These are phyloP conservation scores for Chrysolina oricalcia DNA, from an alignment of 2,888 invertebrate genomes.

Conservation along the genomic window DNA sequence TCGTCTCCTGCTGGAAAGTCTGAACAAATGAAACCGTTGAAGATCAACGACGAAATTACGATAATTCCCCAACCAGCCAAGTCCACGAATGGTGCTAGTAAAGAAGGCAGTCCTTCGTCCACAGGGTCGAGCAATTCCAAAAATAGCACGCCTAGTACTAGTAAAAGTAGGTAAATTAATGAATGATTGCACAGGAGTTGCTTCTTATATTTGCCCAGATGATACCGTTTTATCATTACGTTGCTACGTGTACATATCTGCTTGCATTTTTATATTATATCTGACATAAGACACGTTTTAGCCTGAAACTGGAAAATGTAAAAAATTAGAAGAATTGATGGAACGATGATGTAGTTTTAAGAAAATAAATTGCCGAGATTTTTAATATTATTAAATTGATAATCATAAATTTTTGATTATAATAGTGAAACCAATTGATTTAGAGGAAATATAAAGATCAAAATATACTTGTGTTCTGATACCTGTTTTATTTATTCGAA, in stretches of 20 bases:
- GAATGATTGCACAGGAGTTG: constrained; percentile 25
- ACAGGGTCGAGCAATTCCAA: constrained; percentile 55
- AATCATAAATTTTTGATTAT: constrained; percentile 7
- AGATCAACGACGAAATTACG: constrained; percentile 92
- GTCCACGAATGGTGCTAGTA: constrained; percentile 58
- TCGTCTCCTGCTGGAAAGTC: constrained; percentile 57
- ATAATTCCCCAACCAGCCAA: constrained; percentile 89
- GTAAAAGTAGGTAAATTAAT: constrained; percentile 68
- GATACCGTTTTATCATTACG: constrained; percentile 28
- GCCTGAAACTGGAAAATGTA: constrained; percentile 11
- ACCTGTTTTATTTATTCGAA: constrained; percentile 9
- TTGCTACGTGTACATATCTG: constrained; percentile 18
- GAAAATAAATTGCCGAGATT: constrained; percentile 13
- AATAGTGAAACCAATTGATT: neutral
- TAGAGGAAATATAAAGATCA: constrained; percentile 23
- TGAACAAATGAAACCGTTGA: constrained; percentile 85
- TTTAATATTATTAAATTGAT: constrained; percentile 9
- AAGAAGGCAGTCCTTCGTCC: constrained; percentile 60
- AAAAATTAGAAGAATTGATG: constrained; percentile 5
- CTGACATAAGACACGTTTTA: constrained; percentile 14
- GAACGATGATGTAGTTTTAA: constrained; percentile 8
- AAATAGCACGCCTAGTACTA: constrained; percentile 63
- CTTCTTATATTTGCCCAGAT: constrained; percentile 25
- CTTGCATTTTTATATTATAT: constrained; percentile 23
- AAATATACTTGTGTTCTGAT: constrained; percentile 23